These are phyloP conservation scores for Cecidostiba fungosa DNA, from an alignment of 2,888 invertebrate species.

Conservation along the genomic window DNA sequence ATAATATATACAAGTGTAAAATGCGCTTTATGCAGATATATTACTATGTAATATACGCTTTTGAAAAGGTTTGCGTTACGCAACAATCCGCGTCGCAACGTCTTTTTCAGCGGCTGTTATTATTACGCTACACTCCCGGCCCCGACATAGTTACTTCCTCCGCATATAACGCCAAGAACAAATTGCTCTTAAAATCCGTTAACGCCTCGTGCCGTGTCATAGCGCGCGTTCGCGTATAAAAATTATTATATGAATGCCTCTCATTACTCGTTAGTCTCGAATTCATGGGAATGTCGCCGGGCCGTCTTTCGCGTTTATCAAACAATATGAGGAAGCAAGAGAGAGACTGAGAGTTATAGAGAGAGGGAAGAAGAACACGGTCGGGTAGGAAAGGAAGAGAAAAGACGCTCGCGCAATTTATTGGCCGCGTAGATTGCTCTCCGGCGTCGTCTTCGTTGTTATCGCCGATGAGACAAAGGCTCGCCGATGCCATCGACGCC, in stretches of 20 bases:
- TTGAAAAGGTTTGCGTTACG: neutral
- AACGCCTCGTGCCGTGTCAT: neutral
- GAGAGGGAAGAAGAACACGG: neutral
- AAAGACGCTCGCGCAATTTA: slow-evolving; percentile 45
- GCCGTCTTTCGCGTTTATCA: slow-evolving; percentile 20
- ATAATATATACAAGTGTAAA: neutral
- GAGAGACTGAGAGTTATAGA: no score
- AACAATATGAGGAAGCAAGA: slow-evolving; percentile 50
- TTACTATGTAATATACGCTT: neutral
- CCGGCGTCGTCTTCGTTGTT: slow-evolving; percentile 17
- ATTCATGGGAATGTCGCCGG: slow-evolving; percentile 30
- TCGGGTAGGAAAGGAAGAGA: neutral
- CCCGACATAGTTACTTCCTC: neutral
- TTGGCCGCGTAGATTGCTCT: slow-evolving; percentile 45
- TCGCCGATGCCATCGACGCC: neutral
- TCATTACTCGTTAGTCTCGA: slow-evolving; percentile 32
- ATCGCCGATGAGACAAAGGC: slow-evolving; percentile 29
- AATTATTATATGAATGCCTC: neutral
- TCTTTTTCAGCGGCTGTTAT: neutral
- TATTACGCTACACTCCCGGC: neutral
- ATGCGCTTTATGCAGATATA: no score
- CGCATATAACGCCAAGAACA: neutral
- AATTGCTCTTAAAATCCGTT: slow-evolving; percentile 22
- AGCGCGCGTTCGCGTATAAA: neutral
- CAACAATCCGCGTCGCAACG: neutral